Percentiles rank a stretch among this genome's conserved stretches.
phyloP scores from a whole-genome alignment of 2,888 invertebrate genomes.

The Stenchaetothrips biformis region DNA sequence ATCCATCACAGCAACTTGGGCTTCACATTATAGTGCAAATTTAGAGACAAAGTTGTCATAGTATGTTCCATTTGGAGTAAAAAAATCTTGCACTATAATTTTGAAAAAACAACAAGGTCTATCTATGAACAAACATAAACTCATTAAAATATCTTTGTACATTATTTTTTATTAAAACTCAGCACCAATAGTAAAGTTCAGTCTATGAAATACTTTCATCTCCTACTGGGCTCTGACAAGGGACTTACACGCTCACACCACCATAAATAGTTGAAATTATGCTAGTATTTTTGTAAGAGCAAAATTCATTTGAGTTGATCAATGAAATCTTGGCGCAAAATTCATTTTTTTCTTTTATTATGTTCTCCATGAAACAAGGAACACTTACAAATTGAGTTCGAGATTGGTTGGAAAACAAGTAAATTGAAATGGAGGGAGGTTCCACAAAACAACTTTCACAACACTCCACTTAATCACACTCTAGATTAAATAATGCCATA shows the following conservation, averaged over 20 bases:
- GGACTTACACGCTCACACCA: not conserved
- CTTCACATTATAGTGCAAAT: not conserved
- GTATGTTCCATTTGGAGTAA: not conserved
- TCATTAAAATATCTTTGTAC: constrained; percentile 8
- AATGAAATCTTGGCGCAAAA: no score
- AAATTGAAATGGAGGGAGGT: no score
- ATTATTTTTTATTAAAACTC: not conserved
- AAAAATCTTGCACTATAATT: not conserved
- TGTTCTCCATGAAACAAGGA: no score
- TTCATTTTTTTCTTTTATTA: no score
- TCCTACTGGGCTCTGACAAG: not conserved
- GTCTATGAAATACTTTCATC: not conserved
- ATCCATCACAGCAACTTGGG: constrained; percentile 6
- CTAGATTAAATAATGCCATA: no score
- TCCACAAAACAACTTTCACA: no score
- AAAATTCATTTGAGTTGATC: no score
- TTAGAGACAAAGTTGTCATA: not conserved
- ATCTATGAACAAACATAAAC: not conserved
- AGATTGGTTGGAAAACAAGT: no score
- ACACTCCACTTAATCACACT: no score
- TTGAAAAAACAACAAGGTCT: not conserved
- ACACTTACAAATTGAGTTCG: no score
- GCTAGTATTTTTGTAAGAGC: not conserved
- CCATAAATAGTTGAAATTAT: not conserved
- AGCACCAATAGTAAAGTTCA: not conserved